Evolutionary conservation across 2,888 invertebrate genomes (phyloP).

Genomic region (Acleris emargana): DNA sequence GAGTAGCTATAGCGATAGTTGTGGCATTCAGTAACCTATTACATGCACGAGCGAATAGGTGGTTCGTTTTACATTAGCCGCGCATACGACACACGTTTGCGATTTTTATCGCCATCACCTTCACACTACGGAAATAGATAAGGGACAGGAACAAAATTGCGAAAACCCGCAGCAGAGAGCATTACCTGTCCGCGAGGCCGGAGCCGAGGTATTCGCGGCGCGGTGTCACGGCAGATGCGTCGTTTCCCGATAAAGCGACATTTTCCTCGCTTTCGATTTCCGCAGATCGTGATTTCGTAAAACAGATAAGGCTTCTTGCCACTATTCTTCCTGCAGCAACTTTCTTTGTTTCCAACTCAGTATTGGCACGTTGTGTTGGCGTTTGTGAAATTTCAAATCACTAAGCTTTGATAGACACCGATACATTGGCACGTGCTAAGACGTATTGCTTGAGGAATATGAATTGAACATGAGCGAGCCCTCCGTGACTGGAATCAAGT

Average conservation of each 20-base stretch:
- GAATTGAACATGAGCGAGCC: conserved; percentile 4
- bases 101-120: no score
- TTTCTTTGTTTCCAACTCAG: background rate
- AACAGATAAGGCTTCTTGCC: background rate
- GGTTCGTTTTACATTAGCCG: no score
- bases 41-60: no score
- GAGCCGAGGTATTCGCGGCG: background rate
- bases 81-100: no score
- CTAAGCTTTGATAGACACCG: no score
- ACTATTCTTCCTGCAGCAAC: background rate
- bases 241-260: background rate
- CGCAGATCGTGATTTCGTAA: background rate
- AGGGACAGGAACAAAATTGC: no score
- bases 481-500: conserved; percentile 8
- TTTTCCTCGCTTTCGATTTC: conserved; percentile 1
- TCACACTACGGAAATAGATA: no score
- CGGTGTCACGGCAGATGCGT: background rate
- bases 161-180: no score
- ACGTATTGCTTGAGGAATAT: background rate
- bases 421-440: background rate
- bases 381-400: background rate
- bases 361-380: background rate
- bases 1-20: no score
- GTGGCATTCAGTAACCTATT: no score
- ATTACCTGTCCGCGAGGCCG: no score